Base-by-base conservation (phyloP, 2,797 vertebrate species). In the Melanotaenia nigrans region DNA sequence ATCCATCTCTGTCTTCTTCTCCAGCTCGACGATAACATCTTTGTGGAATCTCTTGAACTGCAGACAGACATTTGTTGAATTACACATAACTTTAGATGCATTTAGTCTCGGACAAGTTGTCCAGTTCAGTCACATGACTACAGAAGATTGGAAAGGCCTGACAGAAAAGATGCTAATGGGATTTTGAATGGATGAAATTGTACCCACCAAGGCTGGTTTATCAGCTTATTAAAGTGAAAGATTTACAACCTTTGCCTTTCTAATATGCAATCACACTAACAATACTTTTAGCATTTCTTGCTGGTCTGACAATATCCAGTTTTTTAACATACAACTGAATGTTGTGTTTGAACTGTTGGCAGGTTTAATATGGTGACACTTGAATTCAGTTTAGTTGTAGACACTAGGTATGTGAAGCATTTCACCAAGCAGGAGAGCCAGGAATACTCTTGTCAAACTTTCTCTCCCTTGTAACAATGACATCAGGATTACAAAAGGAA, bases 1-100 rank as follows among this genome's bases (percentile, higher is more conserved):
- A 74, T 99, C 98, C 89, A 97, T 95, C 25, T 99, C 98, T 0
- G 96, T 99, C 92, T 99, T 99, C 94, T 93, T 97, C 89, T 99
- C 97, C 91, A 99, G 92, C 87, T 99, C 98, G 10, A 83, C 76
- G 70, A 99, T 94, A 65, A 99, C 96, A 28, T 99, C 98, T 87
- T 91, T 95, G 86, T 98, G 97, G 85, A 99, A 99, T 84, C 89
- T 95, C 91, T 95, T 98, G 82, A 99, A 96, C 98, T 99, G 92
- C 42, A 79, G 92, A 36, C 47, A 58, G 90, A 85, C 24, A 55
- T 42, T 64, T 4, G 58, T 71, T 84, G 61, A 33, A 61, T 36
- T 75, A 75, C 28, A 53, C 59, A 47, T 60, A 61, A 40, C n/a
- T 32, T 24, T 47, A 13, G 45, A 67, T 33, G 30, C 38, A 28